These are phyloP conservation scores for Slavum lentiscoides DNA, from an alignment of 2,888 invertebrate genomes.

Conservation along the genomic window DNA sequence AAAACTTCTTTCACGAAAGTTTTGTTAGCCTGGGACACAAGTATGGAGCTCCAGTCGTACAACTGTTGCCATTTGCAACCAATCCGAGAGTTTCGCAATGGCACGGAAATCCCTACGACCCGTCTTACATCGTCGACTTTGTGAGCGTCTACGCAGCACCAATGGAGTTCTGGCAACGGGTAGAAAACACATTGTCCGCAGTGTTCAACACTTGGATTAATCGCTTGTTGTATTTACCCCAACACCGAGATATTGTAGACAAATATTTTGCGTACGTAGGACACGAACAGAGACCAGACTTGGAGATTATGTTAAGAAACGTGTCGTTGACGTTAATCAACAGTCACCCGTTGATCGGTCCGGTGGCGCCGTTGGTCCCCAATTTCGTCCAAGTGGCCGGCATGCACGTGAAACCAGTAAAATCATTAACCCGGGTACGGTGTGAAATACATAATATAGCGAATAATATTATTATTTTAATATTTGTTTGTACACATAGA, in stretches of 20 bases:
- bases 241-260: constrained; percentile 1
- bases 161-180: constrained; percentile 28
- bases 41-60: constrained; percentile 58
- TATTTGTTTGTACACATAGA: too few species aligned
- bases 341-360: constrained; percentile 10
- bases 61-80: constrained; percentile 15
- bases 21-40: constrained; percentile 58
- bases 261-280: constrained; percentile 22
- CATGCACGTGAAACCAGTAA: constrained; percentile 28
- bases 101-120: constrained; percentile 45
- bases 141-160: constrained; percentile 8
- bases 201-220: constrained; percentile 11
- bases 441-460: too few species aligned
- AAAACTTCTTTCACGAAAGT: constrained; percentile 58
- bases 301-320: constrained; percentile 16
- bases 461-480: too few species aligned
- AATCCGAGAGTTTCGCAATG: constrained; percentile 39
- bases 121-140: constrained; percentile 44
- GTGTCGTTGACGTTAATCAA: constrained; percentile 31
- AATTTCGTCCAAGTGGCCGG: constrained; percentile 35
- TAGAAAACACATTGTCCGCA: background rate
- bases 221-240: constrained; percentile 1
- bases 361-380: constrained; percentile 21
- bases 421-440: background rate
- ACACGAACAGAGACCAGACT: constrained; percentile 24